Evolutionary conservation across 2,797 vertebrate genomes (phyloP).

Genomic region (Agapornis canus): DNA sequence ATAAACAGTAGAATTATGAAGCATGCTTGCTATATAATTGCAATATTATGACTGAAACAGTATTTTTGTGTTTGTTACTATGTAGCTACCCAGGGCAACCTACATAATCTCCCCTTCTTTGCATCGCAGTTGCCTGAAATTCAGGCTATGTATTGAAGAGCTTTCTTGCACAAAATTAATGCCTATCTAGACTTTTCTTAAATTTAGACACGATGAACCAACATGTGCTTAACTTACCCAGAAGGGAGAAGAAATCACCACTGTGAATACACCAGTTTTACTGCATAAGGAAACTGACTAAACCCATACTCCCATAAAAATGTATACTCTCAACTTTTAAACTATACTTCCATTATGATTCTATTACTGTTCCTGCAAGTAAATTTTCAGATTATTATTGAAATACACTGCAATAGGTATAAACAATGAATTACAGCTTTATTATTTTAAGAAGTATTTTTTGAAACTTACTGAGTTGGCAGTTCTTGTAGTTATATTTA

Average conservation of each 20-base stretch:
- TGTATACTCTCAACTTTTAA: not conserved
- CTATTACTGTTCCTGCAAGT: not conserved
- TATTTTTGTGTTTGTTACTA: not conserved
- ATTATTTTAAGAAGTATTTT: slow-evolving; percentile 23
- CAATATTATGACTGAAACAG: not conserved
- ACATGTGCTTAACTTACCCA: not conserved
- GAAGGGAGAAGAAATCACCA: not conserved
- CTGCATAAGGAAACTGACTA: not conserved
- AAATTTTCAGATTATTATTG: not conserved
- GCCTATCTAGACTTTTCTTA: not conserved
- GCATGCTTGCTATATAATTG: not conserved
- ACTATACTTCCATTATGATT: not conserved
- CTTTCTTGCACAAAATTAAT: not conserved
- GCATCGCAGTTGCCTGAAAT: not conserved
- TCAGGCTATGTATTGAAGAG: not conserved
- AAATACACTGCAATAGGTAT: not conserved
- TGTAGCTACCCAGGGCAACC: not conserved
- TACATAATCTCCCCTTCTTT: not conserved
- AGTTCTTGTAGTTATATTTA: slow-evolving; percentile 96
- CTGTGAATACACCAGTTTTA: not conserved
- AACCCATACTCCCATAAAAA: not conserved
- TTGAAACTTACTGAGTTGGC: slow-evolving; percentile 92
- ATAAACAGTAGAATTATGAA: not conserved
- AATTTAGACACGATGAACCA: not conserved
- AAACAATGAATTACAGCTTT: not conserved